Evolutionary conservation across 2,113 vertebrate species (phyloP).

Genomic region (Ailurus styani): DNA sequence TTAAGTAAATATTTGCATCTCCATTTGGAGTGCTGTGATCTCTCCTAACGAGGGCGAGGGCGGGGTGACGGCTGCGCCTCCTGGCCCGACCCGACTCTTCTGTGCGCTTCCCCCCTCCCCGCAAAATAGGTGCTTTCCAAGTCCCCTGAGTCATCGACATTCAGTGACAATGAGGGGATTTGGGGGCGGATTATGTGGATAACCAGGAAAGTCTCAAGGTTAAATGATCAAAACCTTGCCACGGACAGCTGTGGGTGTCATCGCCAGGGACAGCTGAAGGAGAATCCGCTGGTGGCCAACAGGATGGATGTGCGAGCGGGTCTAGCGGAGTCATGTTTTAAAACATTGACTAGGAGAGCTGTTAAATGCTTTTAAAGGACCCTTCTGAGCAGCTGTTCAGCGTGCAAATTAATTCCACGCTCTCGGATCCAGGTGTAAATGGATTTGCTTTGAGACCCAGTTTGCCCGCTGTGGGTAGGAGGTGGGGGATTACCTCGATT

Average conservation of each 20-base stretch:
- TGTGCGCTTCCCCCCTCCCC: background rate
- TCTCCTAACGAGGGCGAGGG: accelerated
- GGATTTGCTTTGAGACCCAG: background rate
- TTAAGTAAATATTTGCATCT: background rate
- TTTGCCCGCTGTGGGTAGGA: background rate
- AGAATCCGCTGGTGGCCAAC: background rate
- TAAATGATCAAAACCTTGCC: background rate
- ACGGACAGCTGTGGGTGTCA: background rate
- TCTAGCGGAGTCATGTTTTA: background rate
- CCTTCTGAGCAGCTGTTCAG: background rate
- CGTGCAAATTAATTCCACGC: background rate
- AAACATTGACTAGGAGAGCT: background rate
- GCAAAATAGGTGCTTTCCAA: background rate
- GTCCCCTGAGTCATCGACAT: background rate
- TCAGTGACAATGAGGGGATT: background rate
- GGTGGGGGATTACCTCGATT: accelerated
- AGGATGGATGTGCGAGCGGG: background rate
- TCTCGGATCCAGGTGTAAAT: background rate
- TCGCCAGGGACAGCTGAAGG: background rate
- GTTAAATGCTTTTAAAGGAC: background rate
- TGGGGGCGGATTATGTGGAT: background rate
- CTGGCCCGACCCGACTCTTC: background rate
- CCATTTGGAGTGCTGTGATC: background rate
- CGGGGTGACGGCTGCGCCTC: accelerated
- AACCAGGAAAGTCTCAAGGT: background rate